phyloP scores from a whole-genome alignment of 2,888 invertebrate species.

The Harpalus rubripes region DNA sequence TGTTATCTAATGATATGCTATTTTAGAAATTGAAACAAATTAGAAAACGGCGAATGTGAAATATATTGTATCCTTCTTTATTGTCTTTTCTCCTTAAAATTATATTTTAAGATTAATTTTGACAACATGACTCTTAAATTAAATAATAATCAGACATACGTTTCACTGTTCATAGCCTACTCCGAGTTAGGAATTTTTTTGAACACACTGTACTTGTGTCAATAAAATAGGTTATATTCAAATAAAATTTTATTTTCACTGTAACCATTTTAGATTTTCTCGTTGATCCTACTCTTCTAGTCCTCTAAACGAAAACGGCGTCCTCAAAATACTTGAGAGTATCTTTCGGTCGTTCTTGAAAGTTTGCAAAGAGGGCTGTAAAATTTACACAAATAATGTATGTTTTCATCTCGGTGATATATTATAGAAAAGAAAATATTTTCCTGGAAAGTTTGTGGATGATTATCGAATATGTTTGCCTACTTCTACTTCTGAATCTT shows the following conservation, averaged over 20 bases:
- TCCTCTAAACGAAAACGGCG: conserved; percentile 10
- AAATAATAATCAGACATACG: too few relatives aligned
- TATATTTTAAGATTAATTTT: too few relatives aligned
- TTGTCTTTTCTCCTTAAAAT: too few relatives aligned
- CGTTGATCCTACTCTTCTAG: not conserved
- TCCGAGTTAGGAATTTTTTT: too few relatives aligned
- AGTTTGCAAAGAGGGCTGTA: conserved; percentile 17
- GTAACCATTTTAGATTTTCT: not conserved
- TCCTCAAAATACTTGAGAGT: conserved; percentile 21
- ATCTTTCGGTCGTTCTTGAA: conserved; percentile 12
- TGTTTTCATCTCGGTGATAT: conserved; percentile 47
- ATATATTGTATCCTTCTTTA: too few relatives aligned
- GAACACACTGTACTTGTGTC: too few relatives aligned
- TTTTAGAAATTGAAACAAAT: too few relatives aligned
- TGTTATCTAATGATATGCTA: too few relatives aligned
- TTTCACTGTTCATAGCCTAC: too few relatives aligned
- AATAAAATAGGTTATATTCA: too few relatives aligned
- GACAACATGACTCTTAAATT: too few relatives aligned
- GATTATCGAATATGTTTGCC: conserved; percentile 50
- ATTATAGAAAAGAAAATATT: conserved; percentile 57
- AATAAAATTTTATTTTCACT: not conserved
- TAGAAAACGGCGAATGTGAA: too few relatives aligned
- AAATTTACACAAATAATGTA: conserved; percentile 56
- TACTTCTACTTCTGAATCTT: conserved; percentile 48
- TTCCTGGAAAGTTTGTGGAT: conserved; percentile 47